Percentiles rank a stretch among this genome's conserved stretches.
These are phyloP conservation scores for Platygyra sinensis DNA, from an alignment of 64 coral and sea anemone species.

Conservation along the genomic window DNA sequence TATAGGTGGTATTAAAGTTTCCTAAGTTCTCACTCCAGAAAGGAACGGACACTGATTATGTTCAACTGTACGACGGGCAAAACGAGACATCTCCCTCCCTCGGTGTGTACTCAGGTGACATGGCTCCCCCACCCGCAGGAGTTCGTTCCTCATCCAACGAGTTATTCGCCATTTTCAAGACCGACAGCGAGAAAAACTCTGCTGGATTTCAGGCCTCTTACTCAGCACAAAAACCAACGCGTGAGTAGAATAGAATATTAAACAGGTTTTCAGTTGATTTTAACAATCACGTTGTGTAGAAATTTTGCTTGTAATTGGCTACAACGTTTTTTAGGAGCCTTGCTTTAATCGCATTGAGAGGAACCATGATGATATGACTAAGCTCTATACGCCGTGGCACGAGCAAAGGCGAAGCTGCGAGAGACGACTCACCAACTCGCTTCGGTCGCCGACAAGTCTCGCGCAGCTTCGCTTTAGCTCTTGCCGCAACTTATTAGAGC, in stretches of 20 bases:
- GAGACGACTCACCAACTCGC: no score
- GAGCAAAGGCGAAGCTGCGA: no score
- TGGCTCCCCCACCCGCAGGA: not conserved
- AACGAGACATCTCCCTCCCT: conserved; percentile 2
- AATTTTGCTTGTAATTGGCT: not conserved
- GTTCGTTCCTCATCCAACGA: conserved; percentile 3
- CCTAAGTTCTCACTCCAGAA: conserved; percentile 10
- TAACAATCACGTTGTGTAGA: no score
- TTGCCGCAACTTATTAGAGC: no score
- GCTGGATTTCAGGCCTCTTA: conserved; percentile 1
- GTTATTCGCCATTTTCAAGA: conserved; percentile 8
- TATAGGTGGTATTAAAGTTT: not conserved
- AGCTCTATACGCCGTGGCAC: no score
- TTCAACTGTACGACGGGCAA: conserved; percentile 9
- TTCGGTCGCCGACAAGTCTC: no score
- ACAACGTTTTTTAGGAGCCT: no score
- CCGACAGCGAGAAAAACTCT: not conserved
- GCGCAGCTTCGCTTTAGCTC: no score
- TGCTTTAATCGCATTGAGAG: no score
- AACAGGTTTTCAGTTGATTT: no score
- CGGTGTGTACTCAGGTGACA: conserved; percentile 18
- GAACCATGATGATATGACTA: no score
- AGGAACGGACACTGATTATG: not conserved
- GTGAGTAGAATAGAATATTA: not conserved
- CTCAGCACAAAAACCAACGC: not conserved